These are phyloP conservation scores for Capitulum mitella DNA, from an alignment of 2,888 invertebrate genomes.

Conservation along the genomic window DNA sequence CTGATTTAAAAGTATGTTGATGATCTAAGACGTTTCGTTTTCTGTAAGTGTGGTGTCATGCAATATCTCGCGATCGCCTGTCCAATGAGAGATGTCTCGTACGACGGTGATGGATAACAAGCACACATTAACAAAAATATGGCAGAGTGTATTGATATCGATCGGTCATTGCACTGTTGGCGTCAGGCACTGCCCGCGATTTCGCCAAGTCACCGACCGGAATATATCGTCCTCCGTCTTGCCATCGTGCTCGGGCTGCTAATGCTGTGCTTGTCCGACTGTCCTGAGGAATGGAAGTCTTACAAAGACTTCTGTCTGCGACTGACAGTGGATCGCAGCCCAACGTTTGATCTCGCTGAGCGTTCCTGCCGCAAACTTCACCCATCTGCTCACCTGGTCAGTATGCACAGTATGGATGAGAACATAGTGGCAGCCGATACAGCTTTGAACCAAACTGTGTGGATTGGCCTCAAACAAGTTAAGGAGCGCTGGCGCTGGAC, in stretches of 20 bases:
- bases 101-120: no score
- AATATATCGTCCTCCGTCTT: neutral
- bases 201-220: no score
- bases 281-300: neutral
- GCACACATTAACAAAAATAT: no score
- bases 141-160: no score
- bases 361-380: neutral
- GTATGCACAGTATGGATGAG: neutral
- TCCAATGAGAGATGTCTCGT: no score
- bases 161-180: no score
- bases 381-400: slow-evolving; percentile 1
- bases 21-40: no score
- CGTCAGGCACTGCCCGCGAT: no score
- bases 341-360: neutral
- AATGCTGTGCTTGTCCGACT: neutral
- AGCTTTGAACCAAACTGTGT: neutral
- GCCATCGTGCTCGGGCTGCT: neutral
- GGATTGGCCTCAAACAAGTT: neutral
- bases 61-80: no score
- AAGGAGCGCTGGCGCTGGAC: neutral
- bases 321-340: neutral
- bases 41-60: no score
- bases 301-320: neutral
- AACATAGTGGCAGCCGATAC: neutral
- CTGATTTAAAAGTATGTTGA: no score